These are phyloP conservation scores for Cardiocondyla obscurior DNA, from an alignment of 1,140 invertebrate species.

Conservation along the genomic window DNA sequence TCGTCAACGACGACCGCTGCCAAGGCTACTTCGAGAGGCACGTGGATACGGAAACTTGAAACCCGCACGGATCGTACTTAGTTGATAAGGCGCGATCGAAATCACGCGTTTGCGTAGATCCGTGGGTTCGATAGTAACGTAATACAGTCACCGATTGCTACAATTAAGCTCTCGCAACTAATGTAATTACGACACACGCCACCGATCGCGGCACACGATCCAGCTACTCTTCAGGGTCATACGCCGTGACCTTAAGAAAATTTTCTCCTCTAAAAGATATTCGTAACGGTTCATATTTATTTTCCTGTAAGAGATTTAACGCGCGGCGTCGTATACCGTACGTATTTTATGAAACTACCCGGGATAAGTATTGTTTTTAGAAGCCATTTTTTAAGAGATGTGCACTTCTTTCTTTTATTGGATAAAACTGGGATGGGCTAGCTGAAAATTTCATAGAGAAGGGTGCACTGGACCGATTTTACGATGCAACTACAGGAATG, in stretches of 20 bases:
- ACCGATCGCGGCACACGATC: not conserved
- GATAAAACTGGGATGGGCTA: not conserved
- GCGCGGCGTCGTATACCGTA: not conserved
- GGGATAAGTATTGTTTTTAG: not conserved
- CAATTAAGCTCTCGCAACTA: slow-evolving; percentile 28
- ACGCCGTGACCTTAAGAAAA: not conserved
- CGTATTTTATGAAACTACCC: not conserved
- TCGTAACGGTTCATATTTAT: not conserved
- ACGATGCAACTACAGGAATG: not conserved
- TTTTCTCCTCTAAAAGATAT: not conserved
- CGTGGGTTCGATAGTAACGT: not conserved
- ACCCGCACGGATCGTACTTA: slow-evolving; percentile 27
- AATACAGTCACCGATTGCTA: not conserved
- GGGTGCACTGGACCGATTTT: slow-evolving; percentile 13
- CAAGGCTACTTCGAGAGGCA: slow-evolving; percentile 45
- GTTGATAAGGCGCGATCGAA: slow-evolving; percentile 16
- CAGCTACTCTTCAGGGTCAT: not conserved
- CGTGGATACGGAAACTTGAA: slow-evolving; percentile 31
- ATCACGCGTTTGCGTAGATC: slow-evolving; percentile 27
- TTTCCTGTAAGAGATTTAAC: not conserved
- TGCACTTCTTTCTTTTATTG: not conserved
- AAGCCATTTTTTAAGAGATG: not conserved
- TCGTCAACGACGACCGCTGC: slow-evolving; percentile 23
- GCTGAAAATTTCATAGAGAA: slow-evolving; percentile 27
- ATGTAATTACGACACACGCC: slow-evolving; percentile 14